These are phyloP conservation scores for Operophtera brumata DNA, from an alignment of 2,888 invertebrate species.

Conservation along the genomic window DNA sequence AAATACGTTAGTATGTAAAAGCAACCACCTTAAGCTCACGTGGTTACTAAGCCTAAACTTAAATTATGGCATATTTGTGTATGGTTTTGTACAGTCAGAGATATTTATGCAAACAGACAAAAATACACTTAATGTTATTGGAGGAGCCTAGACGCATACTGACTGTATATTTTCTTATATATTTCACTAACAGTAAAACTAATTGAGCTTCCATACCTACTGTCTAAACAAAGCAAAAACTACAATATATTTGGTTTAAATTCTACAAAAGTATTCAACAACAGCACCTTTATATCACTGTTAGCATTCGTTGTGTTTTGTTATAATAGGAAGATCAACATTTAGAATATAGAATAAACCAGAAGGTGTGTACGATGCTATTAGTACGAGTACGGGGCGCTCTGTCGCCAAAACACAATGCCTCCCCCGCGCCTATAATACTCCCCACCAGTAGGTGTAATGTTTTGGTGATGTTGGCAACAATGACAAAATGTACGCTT, in stretches of 20 bases:
- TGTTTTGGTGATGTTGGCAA: no score
- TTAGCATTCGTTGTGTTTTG: slow-evolving; percentile 55
- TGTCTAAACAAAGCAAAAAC: slow-evolving; percentile 42
- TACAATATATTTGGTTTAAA: slow-evolving; percentile 71
- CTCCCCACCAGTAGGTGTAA: no score
- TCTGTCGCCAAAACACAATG: no score
- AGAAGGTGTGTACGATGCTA: no score
- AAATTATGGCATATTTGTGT: slow-evolving; percentile 55
- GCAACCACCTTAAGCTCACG: slow-evolving; percentile 24
- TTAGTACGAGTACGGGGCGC: no score
- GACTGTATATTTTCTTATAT: slow-evolving; percentile 11
- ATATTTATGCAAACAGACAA: no score
- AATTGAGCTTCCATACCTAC: slow-evolving; percentile 58
- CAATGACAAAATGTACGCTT: no score
- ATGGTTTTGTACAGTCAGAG: slow-evolving; percentile 20
- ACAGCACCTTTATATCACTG: slow-evolving; percentile 72
- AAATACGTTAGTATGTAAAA: no score
- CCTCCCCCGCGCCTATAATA: no score
- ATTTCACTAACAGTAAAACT: slow-evolving; percentile 33
- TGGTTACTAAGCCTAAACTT: slow-evolving; percentile 36
- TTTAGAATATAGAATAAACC: no score
- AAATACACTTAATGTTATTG: no score
- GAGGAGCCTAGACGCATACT: slow-evolving; percentile 4
- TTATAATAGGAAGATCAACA: slow-evolving; percentile 13
- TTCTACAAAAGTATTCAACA: slow-evolving; percentile 62